Evolutionary conservation across 2,888 invertebrate species (phyloP), one percentile per base, ranked within the genome.

Genomic region (Hemaris fuciformis): DNA sequence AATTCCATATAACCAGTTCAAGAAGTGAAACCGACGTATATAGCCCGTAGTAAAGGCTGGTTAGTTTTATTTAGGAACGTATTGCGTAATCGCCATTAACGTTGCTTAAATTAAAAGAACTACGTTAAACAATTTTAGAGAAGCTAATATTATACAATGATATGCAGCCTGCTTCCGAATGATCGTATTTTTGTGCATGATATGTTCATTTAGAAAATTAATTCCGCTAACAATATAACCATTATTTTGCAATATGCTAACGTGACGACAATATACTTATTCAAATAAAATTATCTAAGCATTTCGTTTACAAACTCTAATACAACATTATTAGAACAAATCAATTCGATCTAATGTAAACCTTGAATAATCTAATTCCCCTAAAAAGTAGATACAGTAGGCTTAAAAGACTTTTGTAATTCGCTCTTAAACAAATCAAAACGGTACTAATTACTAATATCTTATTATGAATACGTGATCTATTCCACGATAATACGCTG

Each of bases 81-180:
- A 31, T 53, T 10, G 31, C 53, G 18, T 4, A 15, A 25, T 38
- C 38, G 48, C n/a, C 8, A 38, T 22, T 8, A 57, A 57, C 38
- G 38, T 41, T 38, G 53, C 27, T 53, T 27, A 27, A 31, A 15
- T 31, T 31, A 53, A 53, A 10, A 53, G 8, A 4, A 31, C 31
- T 53, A 48, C 27, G 25, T 18, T 53, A 10, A 53, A 53, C 18
- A 53, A 31, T 53, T 53, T 53, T 25, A 25, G 67, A 66, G 67
- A 75, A 72, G 74, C 75, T 75, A 75, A 38, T 64, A 42, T 64
- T 66, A 53, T 23, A 60, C 27, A 60, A 60, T 60, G 60, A 60
- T 53, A 60, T 60, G 60, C 41, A 20, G 48, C 25, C 7, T 8
- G 53, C 31, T 20, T 56, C 42, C 56, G 34, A 53, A 57, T 57